Conservation (phyloP, 2,113 vertebrate genomes). For the Colossoma macropomum region DNA sequence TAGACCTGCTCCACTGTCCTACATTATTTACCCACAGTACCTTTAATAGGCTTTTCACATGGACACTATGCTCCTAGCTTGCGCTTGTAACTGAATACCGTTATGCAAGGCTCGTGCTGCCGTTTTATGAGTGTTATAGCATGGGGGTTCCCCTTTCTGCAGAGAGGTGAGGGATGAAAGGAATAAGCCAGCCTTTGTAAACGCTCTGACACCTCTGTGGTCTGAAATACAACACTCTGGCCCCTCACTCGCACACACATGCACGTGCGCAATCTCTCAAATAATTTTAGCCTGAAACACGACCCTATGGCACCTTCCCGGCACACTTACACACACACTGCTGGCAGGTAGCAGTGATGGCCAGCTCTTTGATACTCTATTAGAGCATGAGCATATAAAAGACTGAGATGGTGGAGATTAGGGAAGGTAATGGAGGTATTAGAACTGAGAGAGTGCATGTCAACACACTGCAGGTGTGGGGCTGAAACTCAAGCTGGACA, state of each 20-base stretch:
- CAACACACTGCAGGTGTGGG: constrained; percentile 77
- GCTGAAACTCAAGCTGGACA: constrained; percentile 68
- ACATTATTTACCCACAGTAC: constrained; percentile 11
- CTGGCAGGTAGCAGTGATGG: constrained; percentile 67
- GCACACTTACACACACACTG: constrained; percentile 34
- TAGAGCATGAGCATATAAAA: constrained; percentile 71
- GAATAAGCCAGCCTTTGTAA: constrained; percentile 58
- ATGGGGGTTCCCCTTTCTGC: constrained; percentile 46
- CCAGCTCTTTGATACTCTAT: constrained; percentile 71
- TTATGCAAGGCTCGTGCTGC: constrained; percentile 46
- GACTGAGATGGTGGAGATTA: constrained; percentile 71
- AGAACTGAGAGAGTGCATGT: constrained; percentile 56
- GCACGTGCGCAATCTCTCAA: constrained; percentile 30
- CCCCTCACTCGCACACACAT: constrained; percentile 50
- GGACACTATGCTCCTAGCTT: constrained; percentile 14
- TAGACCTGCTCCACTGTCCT: background rate
- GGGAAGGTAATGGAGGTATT: constrained; percentile 73
- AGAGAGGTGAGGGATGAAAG: constrained; percentile 68
- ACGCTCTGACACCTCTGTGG: constrained; percentile 39
- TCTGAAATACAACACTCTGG: constrained; percentile 53
- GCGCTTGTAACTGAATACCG: constrained; percentile 46
- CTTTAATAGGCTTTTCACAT: constrained; percentile 43
- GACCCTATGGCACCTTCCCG: constrained; percentile 49
- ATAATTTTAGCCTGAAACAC: constrained; percentile 43
- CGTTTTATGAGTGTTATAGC: constrained; percentile 39